phyloP scores from a whole-genome alignment of 2,113 vertebrate genomes.

The Podiceps cristatus region DNA sequence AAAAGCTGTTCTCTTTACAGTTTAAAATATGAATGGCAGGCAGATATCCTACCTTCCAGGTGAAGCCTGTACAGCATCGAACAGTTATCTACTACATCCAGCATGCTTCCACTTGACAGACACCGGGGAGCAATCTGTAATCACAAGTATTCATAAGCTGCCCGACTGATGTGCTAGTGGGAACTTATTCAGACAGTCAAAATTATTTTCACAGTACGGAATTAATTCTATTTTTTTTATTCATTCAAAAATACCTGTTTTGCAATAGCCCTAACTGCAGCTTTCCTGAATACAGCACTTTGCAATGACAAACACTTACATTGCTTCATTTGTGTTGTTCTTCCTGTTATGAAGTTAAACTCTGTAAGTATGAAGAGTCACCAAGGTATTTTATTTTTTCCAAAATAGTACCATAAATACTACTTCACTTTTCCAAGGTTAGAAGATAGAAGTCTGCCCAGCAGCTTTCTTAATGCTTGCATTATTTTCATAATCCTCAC shows the following conservation, averaged over 20 bases:
- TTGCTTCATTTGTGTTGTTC: neutral
- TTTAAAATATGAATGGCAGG: neutral
- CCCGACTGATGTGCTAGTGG: neutral
- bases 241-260: neutral
- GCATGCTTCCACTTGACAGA: slow-evolving; percentile 78
- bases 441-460: neutral
- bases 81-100: slow-evolving; percentile 86
- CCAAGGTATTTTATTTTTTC: neutral
- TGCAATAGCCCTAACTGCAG: neutral
- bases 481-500: neutral
- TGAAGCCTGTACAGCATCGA: slow-evolving; percentile 92
- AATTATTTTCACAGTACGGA: neutral
- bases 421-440: neutral
- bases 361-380: neutral
- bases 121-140: slow-evolving; percentile 80
- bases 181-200: neutral
- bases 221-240: neutral
- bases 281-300: neutral
- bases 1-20: neutral
- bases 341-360: neutral
- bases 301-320: neutral
- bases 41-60: slow-evolving; percentile 86
- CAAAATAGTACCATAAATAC: neutral
- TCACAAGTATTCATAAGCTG: neutral
- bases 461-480: neutral